Conservation (phyloP, 2,888 invertebrate genomes). For the Antheraea yamamai region DNA sequence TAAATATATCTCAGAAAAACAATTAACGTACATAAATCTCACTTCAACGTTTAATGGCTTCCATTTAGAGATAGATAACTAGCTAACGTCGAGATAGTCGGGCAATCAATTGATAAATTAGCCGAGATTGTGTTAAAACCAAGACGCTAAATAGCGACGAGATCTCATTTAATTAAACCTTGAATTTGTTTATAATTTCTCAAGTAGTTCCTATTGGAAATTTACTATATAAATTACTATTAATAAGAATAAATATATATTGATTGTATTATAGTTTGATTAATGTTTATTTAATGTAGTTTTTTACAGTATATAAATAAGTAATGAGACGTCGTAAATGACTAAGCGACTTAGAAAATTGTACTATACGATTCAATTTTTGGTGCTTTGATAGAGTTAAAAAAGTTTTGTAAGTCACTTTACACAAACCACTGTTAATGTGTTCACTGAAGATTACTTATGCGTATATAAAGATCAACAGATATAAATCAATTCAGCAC, state of each 20-base stretch:
- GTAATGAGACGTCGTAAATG: too few relatives aligned
- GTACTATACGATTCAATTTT: too few relatives aligned
- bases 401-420: too few relatives aligned
- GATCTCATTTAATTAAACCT: background rate
- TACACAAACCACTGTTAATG: too few relatives aligned
- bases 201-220: background rate
- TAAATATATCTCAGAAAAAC: constrained; percentile 5
- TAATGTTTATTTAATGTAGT: background rate
- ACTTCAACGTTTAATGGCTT: background rate
- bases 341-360: too few relatives aligned
- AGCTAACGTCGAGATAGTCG: constrained; percentile 11
- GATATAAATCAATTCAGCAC: too few relatives aligned
- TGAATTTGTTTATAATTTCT: constrained; percentile 3
- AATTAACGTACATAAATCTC: constrained; percentile 10
- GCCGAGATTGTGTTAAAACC: constrained; percentile 12
- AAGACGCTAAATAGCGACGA: background rate
- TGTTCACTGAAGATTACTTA: too few relatives aligned
- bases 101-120: constrained; percentile 22
- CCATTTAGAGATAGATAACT: constrained; percentile 12
- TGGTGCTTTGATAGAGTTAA: too few relatives aligned
- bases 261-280: background rate
- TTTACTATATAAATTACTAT: background rate
- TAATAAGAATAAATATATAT: background rate
- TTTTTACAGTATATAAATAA: too few relatives aligned
- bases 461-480: too few relatives aligned